Evolutionary conservation across 1,140 invertebrate species (phyloP).

Genomic region (Liolophura sinensis): DNA sequence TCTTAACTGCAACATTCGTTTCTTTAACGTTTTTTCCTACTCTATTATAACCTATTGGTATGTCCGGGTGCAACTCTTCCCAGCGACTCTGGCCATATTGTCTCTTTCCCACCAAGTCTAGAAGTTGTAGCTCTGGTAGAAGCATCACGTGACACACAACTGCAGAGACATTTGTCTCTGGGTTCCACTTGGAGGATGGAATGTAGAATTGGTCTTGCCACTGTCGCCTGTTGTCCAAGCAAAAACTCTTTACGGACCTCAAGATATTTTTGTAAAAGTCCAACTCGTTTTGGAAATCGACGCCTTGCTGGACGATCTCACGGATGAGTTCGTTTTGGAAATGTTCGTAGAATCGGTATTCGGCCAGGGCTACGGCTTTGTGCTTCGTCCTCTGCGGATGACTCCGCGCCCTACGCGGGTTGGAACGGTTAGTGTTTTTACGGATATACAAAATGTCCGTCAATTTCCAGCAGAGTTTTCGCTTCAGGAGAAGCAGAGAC

Average conservation of each 20-base stretch:
- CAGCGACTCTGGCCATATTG: too few species aligned
- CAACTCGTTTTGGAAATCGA: conserved; percentile 22
- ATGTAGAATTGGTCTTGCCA: too few species aligned
- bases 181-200: too few species aligned
- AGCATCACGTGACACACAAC: too few species aligned
- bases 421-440: conserved; percentile 15
- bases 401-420: conserved; percentile 7
- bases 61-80: too few species aligned
- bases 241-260: conserved; percentile 20
- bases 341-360: conserved; percentile 27
- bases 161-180: too few species aligned
- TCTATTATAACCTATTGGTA: too few species aligned
- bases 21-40: too few species aligned
- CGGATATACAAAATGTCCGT: conserved; percentile 53
- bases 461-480: conserved; percentile 60
- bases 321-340: conserved; percentile 17
- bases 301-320: conserved; percentile 13
- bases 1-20: too few species aligned
- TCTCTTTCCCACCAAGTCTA: too few species aligned
- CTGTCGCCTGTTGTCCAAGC: background rate
- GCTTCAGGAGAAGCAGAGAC: conserved; percentile 60
- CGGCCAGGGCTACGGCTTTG: conserved; percentile 19
- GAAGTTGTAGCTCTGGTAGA: too few species aligned
- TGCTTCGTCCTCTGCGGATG: conserved; percentile 11
- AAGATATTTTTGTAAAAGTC: conserved; percentile 17